Percentiles rank a stretch among this genome's conserved stretches.
Evolutionary conservation across 2,888 invertebrate genomes (phyloP).

Genomic region (Fabriciana adippe): DNA sequence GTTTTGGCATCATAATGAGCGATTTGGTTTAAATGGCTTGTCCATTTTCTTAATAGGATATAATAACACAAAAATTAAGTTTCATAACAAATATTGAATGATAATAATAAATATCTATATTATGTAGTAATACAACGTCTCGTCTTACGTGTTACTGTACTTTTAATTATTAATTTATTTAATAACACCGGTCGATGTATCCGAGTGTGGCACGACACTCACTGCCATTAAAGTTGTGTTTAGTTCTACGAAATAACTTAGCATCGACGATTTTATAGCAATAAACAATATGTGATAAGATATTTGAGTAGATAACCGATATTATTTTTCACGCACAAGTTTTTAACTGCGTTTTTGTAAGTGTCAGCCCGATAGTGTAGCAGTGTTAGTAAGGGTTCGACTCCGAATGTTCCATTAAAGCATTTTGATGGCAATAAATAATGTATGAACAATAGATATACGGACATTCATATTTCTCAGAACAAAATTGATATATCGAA

Average conservation of each 20-base stretch:
- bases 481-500: conserved; percentile 4
- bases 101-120: neutral
- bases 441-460: conserved; percentile 9
- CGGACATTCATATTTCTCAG: conserved; percentile 4
- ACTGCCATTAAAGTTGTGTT: conserved; percentile 67
- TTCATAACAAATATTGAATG: neutral
- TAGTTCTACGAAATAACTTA: conserved; percentile 42
- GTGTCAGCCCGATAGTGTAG: conserved; percentile 22
- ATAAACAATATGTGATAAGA: conserved; percentile 76
- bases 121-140: too few relatives aligned
- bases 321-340: conserved; percentile 65
- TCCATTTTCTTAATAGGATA: too few relatives aligned
- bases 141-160: neutral
- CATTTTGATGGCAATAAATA: conserved; percentile 22
- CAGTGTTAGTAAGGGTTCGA: conserved; percentile 17
- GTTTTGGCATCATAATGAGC: too few relatives aligned
- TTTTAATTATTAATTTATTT: too few relatives aligned
- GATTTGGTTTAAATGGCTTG: neutral
- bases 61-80: neutral
- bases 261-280: conserved; percentile 67
- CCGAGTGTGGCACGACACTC: conserved; percentile 42
- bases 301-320: conserved; percentile 48
- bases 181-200: neutral
- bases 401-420: conserved; percentile 12
- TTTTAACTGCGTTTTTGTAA: conserved; percentile 40